phyloP scores from a whole-genome alignment of 1,140 invertebrate species.

The Maniola jurtina region DNA sequence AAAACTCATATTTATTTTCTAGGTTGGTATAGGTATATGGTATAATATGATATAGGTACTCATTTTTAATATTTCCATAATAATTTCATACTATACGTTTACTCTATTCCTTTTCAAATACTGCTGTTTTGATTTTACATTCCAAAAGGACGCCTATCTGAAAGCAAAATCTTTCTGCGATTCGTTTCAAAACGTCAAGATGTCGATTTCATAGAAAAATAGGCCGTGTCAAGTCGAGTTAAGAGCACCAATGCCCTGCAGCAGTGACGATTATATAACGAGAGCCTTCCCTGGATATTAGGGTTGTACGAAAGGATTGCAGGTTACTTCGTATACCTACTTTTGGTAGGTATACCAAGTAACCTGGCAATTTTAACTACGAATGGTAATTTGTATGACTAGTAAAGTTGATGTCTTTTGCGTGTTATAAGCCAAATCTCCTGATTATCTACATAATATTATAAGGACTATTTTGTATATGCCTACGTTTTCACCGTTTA shows the following conservation, averaged over 20 bases:
- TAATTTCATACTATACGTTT: not conserved
- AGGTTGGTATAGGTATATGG: no score
- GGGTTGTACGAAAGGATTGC: slow-evolving; percentile 37
- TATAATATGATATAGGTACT: no score
- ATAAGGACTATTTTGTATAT: no score
- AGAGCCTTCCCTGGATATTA: slow-evolving; percentile 37
- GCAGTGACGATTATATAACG: slow-evolving; percentile 57
- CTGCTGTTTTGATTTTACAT: slow-evolving; percentile 17
- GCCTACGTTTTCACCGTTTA: no score
- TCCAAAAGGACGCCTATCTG: slow-evolving; percentile 19
- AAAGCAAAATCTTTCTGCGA: slow-evolving; percentile 26
- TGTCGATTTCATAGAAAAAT: slow-evolving; percentile 58
- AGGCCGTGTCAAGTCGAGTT: slow-evolving; percentile 63
- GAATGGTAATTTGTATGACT: no score
- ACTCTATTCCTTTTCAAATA: slow-evolving; percentile 2
- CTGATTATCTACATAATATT: no score
- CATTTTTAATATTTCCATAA: not conserved
- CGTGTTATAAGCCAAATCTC: not conserved
- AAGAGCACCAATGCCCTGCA: slow-evolving; percentile 54
- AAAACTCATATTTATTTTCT: no score
- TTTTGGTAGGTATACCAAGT: no score
- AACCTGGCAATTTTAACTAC: no score
- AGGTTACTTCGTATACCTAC: not conserved
- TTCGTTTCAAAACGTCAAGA: slow-evolving; percentile 45
- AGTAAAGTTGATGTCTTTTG: no score